Evolutionary conservation across 2,113 vertebrate genomes (phyloP).

Genomic region (Limnothrissa miodon): DNA sequence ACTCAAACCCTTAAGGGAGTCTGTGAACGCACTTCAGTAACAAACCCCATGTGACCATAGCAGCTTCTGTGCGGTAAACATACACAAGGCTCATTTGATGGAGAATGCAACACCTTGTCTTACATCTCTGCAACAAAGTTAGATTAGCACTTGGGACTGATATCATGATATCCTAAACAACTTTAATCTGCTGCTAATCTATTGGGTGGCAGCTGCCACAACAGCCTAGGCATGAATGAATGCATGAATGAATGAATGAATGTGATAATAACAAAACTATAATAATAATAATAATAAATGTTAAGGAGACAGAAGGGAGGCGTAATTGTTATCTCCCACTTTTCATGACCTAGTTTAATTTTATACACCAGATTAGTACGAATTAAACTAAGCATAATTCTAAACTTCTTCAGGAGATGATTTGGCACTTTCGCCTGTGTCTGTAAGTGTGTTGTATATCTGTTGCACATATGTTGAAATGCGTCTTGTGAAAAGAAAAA

Average conservation of each 20-base stretch:
- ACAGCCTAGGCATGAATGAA: background rate
- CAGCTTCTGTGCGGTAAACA: background rate
- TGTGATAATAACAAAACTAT: background rate
- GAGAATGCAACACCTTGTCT: background rate
- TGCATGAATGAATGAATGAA: no score
- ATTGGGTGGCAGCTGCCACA: background rate
- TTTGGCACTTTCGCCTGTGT: no score
- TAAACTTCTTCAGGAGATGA: no score
- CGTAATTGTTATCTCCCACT: background rate
- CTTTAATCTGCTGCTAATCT: slow-evolving; percentile 25
- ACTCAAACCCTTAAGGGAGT: background rate
- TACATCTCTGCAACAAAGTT: background rate
- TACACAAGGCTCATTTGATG: background rate
- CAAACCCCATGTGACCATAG: background rate
- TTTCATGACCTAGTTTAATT: background rate
- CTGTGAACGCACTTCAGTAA: background rate
- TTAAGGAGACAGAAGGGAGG: slow-evolving; percentile 19
- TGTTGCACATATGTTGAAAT: no score
- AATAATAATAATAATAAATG: slow-evolving; percentile 29
- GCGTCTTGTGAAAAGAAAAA: background rate
- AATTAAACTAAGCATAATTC: no score
- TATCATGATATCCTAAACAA: background rate
- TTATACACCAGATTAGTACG: no score
- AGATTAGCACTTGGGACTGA: background rate
- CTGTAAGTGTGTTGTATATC: no score